phyloP scores from a whole-genome alignment of 1,140 invertebrate species.

The Geopemphigus sp. region DNA sequence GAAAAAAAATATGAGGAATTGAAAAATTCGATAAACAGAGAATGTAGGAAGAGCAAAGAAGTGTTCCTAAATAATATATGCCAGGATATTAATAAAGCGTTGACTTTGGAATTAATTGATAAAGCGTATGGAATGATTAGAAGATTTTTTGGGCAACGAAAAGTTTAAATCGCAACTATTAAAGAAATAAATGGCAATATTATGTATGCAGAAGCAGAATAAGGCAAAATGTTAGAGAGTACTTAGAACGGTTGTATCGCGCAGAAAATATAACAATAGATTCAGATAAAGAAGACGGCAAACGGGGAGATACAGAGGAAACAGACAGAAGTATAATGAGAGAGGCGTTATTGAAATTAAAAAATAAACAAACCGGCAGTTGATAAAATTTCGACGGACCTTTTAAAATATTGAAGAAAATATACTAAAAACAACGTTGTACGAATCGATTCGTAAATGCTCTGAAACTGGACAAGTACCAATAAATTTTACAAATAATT shows the following conservation, averaged over 20 bases:
- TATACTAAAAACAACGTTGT: constrained; percentile 9
- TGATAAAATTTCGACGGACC: constrained; percentile 17
- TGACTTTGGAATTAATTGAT: no score
- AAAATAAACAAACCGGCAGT: constrained; percentile 15
- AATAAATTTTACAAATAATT: constrained; percentile 22
- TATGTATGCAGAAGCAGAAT: constrained; percentile 17
- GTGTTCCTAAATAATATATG: no score
- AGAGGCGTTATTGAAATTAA: constrained; percentile 2
- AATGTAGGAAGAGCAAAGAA: no score
- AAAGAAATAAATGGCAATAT: constrained; percentile 20
- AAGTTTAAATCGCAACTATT: no score
- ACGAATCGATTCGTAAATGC: constrained; percentile 1
- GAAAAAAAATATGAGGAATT: no score
- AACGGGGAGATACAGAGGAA: no score
- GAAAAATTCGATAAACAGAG: no score
- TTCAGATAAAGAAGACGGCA: no score
- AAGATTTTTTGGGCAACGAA: no score
- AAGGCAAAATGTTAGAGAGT: constrained; percentile 4
- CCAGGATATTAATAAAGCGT: no score
- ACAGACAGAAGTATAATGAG: background rate
- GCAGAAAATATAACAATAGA: background rate
- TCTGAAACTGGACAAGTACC: background rate
- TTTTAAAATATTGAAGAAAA: constrained; percentile 4
- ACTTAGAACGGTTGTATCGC: constrained; percentile 3
- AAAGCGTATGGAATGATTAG: no score